Percentiles rank a stretch among this genome's conserved stretches.
phyloP scores from a whole-genome alignment of 2,113 vertebrate genomes.

The Puffinus mauretanicus region DNA sequence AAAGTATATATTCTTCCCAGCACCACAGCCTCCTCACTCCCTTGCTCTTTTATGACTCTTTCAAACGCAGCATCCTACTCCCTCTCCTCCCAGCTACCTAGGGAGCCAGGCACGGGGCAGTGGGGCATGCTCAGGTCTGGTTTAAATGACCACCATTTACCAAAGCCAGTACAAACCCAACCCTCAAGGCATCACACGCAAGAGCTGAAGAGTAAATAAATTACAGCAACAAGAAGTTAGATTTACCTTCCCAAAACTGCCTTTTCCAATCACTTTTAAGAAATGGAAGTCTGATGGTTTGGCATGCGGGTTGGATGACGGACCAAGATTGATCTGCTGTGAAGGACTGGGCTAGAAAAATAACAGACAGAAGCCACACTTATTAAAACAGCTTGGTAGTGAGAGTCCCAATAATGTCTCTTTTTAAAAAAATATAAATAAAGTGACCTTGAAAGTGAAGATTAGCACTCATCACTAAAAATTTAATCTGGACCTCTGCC shows the following conservation, averaged over 20 bases:
- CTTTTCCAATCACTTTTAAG: slow-evolving; percentile 97
- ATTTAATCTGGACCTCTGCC: neutral
- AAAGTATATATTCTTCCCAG: neutral
- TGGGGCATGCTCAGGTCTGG: neutral
- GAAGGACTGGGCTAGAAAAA: slow-evolving; percentile 90
- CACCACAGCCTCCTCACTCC: neutral
- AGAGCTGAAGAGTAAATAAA: neutral
- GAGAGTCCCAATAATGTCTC: neutral
- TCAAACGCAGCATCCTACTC: neutral
- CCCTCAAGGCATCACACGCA: accelerated
- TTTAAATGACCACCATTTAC: neutral
- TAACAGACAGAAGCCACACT: neutral
- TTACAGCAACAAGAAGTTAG: neutral
- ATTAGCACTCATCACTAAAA: neutral
- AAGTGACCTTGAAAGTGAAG: neutral
- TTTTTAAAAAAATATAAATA: neutral
- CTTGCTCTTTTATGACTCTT: neutral
- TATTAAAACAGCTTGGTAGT: neutral
- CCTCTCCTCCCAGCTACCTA: neutral
- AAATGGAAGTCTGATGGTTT: slow-evolving; percentile 98
- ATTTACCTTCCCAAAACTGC: slow-evolving; percentile 93
- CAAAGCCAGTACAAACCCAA: neutral
- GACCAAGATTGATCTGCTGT: slow-evolving; percentile 97
- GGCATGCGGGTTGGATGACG: slow-evolving; percentile 95
- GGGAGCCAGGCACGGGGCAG: neutral